These are phyloP conservation scores for Myotis pilosus DNA, from an alignment of 2,797 vertebrate species.

Conservation along the genomic window DNA sequence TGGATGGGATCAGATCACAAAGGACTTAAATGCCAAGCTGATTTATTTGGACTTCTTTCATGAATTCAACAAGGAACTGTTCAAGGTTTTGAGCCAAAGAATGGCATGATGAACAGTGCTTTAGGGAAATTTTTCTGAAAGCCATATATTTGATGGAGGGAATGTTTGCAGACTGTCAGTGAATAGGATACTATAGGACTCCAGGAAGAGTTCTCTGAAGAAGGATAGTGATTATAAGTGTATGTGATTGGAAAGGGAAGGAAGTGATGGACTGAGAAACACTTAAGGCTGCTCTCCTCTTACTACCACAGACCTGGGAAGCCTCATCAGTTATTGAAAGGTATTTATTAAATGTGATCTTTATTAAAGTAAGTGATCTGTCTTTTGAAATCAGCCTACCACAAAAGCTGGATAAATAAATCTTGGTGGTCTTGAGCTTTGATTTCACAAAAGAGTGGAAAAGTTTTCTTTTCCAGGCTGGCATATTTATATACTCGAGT, in stretches of 20 bases:
- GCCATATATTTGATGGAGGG: neutral
- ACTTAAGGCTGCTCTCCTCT: neutral
- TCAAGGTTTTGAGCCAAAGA: slow-evolving; percentile 25
- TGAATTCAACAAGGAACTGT: neutral
- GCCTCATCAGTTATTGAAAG: neutral
- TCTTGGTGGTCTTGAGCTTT: neutral
- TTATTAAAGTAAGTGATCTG: slow-evolving; percentile 28
- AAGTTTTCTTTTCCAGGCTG: neutral
- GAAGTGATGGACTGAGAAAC: neutral
- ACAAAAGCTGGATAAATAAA: slow-evolving; percentile 10
- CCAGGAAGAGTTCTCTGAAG: neutral
- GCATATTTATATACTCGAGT: neutral
- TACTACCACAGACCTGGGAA: neutral
- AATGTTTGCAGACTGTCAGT: neutral
- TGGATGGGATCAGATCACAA: neutral
- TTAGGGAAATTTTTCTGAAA: slow-evolving; percentile 19
- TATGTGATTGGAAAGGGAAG: neutral
- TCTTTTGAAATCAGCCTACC: neutral
- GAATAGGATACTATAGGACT: neutral
- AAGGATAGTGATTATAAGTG: neutral
- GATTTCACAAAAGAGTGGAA: neutral
- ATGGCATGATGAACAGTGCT: neutral
- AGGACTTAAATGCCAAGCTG: neutral
- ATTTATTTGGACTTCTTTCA: slow-evolving; percentile 7
- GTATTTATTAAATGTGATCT: neutral